Conservation (phyloP, 1,140 invertebrate genomes). For the Meteorus sp. region DNA sequence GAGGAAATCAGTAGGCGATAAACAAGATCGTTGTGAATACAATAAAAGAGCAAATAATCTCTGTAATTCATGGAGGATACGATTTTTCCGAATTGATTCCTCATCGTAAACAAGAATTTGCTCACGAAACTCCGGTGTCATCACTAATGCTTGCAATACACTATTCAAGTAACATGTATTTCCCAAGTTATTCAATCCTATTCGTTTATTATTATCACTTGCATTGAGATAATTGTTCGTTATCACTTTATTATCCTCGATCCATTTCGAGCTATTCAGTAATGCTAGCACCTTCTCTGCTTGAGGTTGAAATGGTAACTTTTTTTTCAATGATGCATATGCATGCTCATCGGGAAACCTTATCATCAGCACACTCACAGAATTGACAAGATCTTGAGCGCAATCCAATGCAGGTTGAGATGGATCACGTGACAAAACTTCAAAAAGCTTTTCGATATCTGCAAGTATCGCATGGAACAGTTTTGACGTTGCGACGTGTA, state of each 20-base stretch:
- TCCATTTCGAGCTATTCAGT: constrained; percentile 36
- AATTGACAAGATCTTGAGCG: constrained; percentile 57
- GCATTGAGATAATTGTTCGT: constrained; percentile 28
- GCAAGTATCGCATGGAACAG: constrained; percentile 50
- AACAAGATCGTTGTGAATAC: constrained; percentile 65
- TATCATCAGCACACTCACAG: constrained; percentile 55
- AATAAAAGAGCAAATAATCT: constrained; percentile 74
- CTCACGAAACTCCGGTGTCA: constrained; percentile 75
- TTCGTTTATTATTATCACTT: constrained; percentile 60
- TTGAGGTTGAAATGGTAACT: constrained; percentile 34
- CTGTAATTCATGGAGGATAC: constrained; percentile 70
- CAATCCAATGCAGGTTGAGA: constrained; percentile 45
- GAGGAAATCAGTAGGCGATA: constrained; percentile 73
- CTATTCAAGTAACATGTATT: constrained; percentile 90
- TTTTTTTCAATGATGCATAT: constrained; percentile 44
- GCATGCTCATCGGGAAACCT: constrained; percentile 55
- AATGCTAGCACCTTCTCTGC: constrained; percentile 32
- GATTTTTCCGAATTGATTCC: constrained; percentile 1
- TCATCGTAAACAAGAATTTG: constrained; percentile 46
- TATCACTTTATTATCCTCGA: constrained; percentile 35
- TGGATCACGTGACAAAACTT: constrained; percentile 43
- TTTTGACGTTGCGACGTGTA: constrained; percentile 53
- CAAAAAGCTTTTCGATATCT: constrained; percentile 43
- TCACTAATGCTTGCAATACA: constrained; percentile 77
- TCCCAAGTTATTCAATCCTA: constrained; percentile 81